A percentile compares a stretch with the other conserved stretches of the same genome.
phyloP scores from a whole-genome alignment of 2,797 vertebrate species.

The Onychomys leucogaster region DNA sequence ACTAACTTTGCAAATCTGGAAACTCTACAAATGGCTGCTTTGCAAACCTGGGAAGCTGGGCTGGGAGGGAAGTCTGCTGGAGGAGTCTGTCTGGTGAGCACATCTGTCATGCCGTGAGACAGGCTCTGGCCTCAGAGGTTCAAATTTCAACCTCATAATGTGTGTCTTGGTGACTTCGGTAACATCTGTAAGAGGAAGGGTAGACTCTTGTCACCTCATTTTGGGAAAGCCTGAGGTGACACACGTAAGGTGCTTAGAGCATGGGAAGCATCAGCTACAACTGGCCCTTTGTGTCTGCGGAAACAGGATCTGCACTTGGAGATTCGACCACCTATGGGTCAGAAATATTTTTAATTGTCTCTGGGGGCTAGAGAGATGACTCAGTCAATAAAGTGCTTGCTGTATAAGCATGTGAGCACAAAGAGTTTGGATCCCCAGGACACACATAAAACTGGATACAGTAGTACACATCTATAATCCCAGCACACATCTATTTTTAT shows the following conservation, averaged over 20 bases:
- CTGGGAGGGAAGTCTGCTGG: neutral
- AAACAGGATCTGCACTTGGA: too few species aligned
- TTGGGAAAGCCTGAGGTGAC: neutral
- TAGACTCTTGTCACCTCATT: neutral
- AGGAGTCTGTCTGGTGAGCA: fast-evolving
- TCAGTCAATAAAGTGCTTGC: neutral
- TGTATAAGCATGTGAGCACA: neutral
- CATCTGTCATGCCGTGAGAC: neutral
- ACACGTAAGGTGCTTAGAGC: neutral
- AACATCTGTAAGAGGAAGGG: neutral
- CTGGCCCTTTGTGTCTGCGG: neutral
- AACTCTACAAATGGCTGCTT: constrained; percentile 15
- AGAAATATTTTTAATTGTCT: neutral
- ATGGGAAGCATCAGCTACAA: neutral
- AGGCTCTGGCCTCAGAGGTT: neutral
- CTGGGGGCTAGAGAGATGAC: neutral
- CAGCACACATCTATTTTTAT: neutral
- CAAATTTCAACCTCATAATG: neutral
- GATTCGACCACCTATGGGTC: neutral
- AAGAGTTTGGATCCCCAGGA: neutral
- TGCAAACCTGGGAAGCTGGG: constrained; percentile 60
- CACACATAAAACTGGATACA: neutral
- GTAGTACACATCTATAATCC: neutral
- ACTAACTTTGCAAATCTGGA: constrained; percentile 54
- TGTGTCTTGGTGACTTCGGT: neutral